phyloP scores from a whole-genome alignment of 2,113 vertebrate genomes.

The Hymenochirus boettgeri region DNA sequence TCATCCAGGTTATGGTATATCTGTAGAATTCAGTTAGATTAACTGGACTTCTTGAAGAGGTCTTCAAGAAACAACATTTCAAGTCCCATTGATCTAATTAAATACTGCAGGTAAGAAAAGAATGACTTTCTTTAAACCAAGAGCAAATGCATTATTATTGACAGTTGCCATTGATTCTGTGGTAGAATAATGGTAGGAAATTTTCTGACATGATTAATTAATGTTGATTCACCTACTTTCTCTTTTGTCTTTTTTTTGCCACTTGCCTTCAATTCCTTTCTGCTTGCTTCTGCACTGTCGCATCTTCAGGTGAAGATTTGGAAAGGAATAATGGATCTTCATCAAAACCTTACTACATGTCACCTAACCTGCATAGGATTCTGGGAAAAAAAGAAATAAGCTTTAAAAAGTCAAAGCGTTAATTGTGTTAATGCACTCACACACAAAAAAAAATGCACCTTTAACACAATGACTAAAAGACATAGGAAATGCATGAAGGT shows the following conservation, averaged over 20 bases:
- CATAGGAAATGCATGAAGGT: slow-evolving; percentile 4
- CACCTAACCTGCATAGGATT: slow-evolving; percentile 82
- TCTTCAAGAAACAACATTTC: too few relatives aligned
- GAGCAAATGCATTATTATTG: too few relatives aligned
- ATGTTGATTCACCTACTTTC: slow-evolving; percentile 48
- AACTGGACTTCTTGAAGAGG: too few relatives aligned
- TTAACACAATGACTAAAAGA: slow-evolving; percentile 33
- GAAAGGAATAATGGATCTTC: slow-evolving; percentile 91
- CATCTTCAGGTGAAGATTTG: slow-evolving; percentile 86
- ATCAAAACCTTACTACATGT: slow-evolving; percentile 90
- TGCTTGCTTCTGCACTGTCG: slow-evolving; percentile 45
- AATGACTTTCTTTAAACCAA: too few relatives aligned
- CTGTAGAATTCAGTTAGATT: too few relatives aligned
- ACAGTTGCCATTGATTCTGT: too few relatives aligned
- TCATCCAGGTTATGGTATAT: too few relatives aligned
- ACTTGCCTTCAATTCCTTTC: slow-evolving; percentile 20
- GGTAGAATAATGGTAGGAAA: too few relatives aligned
- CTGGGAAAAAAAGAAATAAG: slow-evolving; percentile 77
- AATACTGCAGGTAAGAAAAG: too few relatives aligned
- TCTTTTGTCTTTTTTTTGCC: slow-evolving; percentile 35
- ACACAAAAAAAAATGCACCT: slow-evolving; percentile 24
- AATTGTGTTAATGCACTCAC: slow-evolving; percentile 19
- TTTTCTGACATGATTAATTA: not conserved
- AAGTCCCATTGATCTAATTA: too few relatives aligned
- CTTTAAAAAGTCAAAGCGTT: slow-evolving; percentile 61